These are phyloP conservation scores for Augiades crinisus DNA, from an alignment of 2,888 invertebrate genomes.

Conservation along the genomic window DNA sequence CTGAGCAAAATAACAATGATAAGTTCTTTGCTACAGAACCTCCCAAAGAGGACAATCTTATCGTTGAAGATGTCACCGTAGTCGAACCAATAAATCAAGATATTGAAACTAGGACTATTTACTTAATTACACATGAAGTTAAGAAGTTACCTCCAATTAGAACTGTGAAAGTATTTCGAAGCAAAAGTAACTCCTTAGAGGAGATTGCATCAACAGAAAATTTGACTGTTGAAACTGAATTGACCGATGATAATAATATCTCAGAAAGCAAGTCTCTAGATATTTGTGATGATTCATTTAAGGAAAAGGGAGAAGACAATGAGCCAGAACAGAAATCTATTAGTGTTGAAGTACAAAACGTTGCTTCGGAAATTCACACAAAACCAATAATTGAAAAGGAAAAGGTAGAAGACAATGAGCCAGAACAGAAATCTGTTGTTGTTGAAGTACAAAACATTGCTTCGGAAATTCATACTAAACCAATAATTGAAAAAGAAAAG, in stretches of 20 bases:
- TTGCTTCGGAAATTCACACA: too few species aligned
- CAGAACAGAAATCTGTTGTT: too few species aligned
- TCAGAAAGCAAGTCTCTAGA: conserved; percentile 45
- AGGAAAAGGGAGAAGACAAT: background rate
- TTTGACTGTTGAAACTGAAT: conserved; percentile 35
- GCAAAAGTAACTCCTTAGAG: conserved; percentile 81
- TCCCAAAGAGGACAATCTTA: conserved; percentile 50
- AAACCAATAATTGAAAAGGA: too few species aligned
- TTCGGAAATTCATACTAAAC: too few species aligned
- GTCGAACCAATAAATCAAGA: conserved; percentile 53
- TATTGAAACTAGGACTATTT: conserved; percentile 74
- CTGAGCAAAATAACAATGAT: conserved; percentile 71
- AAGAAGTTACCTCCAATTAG: conserved; percentile 84
- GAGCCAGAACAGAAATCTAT: too few species aligned
- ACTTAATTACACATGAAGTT: conserved; percentile 88
- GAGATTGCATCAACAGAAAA: conserved; percentile 43
- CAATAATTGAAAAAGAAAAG: too few species aligned
- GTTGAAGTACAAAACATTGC: too few species aligned
- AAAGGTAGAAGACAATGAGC: too few species aligned
- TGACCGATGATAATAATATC: conserved; percentile 41
- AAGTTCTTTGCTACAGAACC: conserved; percentile 52
- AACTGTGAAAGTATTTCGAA: conserved; percentile 78
- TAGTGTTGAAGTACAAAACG: too few species aligned
- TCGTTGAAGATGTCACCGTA: conserved; percentile 56
- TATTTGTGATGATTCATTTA: background rate